A percentile compares a stretch with the other conserved stretches of the same genome.
Conservation (phyloP, 2,113 vertebrate species). For the Lota lota region DNA sequence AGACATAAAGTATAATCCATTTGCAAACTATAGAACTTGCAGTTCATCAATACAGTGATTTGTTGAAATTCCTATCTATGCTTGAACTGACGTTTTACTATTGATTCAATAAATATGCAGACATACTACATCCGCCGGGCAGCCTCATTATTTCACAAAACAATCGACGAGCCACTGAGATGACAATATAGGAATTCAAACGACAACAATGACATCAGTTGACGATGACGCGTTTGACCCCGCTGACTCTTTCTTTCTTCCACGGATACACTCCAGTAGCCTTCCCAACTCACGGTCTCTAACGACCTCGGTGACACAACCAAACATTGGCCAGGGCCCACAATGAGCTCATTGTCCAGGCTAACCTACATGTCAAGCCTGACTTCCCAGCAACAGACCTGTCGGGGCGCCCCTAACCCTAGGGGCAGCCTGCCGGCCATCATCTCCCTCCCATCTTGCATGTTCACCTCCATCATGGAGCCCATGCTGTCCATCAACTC, state of each 20-base stretch:
- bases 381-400: conserved; percentile 45
- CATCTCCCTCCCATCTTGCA: no score
- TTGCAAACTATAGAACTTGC: no score
- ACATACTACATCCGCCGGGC: background rate
- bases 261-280: conserved; percentile 48
- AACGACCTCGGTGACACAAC: conserved; percentile 55
- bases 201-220: conserved; percentile 22
- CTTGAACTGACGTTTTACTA: conserved; percentile 13
- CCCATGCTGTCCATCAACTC: no score
- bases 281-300: conserved; percentile 59
- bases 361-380: conserved; percentile 64
- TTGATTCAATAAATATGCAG: conserved; percentile 6
- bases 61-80: background rate
- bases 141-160: background rate
- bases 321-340: conserved; percentile 33
- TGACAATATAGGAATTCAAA: conserved; percentile 15
- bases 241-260: conserved; percentile 16
- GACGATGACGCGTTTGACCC: conserved; percentile 27
- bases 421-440: background rate
- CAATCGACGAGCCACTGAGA: background rate
- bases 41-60: no score
- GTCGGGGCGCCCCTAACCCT: conserved; percentile 15
- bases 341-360: conserved; percentile 62
- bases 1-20: no score
- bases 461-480: no score